Base-by-base conservation (phyloP, 2,113 vertebrate species). In the Xiphorhynchus elegans region DNA sequence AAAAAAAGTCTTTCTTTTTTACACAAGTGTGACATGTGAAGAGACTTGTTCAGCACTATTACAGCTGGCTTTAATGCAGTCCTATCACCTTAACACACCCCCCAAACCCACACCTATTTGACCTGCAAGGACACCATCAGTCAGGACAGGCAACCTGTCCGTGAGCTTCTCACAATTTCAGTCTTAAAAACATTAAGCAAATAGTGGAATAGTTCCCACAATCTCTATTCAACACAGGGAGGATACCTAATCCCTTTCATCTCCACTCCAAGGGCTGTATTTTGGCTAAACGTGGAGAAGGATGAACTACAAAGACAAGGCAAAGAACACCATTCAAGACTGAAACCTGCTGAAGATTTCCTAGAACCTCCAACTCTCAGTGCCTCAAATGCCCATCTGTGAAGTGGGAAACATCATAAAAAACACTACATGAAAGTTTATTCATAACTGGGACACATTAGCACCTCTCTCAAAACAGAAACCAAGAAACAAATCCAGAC, bases 391-490 rank as follows among this genome's bases (percentile, higher is more conserved):
- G 59, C 37, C n/a, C 42, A 67, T 78, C 80, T 75, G 62, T 42
- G 62, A 90, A 89, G 42, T 28, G 26, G 14, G 56, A 84, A 95
- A 47, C 11, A 40, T 23, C 20, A 89, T 37, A 64, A 59, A 85
- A 84, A 58, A 44, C 26, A 55, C 24, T 19, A 37, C 24, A 58
- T 9, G 19, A 7, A 93, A 46, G 23, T 66, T 73, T 40, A 69
- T 33, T 59, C 25, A 0, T 67, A 94, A 92, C 55, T 59, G 42
- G 59, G 87, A 87, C 80, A 77, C 20, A 46, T 78, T 33, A 87
- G 42, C 89, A 91, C 55, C 50, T 87, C 39, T 91, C 68, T 91
- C 59, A 42, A 86, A 93, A 58, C n/a, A 81, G 50, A 94, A 94
- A 81, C 23, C 35, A 75, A 79, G 60, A 82, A 70, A 78, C 6